Conservation (phyloP, 2,113 vertebrate species). For the Amblyornis subalaris region DNA sequence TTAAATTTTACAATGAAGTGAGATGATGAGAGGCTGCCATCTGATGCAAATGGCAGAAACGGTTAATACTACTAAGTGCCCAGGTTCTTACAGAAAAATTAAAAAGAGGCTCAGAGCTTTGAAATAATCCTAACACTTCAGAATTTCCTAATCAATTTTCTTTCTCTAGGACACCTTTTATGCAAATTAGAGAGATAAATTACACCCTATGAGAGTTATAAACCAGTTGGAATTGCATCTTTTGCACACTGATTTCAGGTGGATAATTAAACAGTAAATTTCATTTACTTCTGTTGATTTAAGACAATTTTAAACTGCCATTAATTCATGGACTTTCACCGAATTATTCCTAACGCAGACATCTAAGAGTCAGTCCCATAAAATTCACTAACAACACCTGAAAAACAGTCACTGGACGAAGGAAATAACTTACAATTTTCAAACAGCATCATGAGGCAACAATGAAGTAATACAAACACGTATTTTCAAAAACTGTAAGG, state of each 20-base stretch:
- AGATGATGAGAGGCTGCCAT: neutral
- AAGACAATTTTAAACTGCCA: neutral
- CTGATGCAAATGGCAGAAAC: neutral
- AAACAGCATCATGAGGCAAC: neutral
- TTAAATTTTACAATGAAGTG: neutral
- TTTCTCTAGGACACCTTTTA: neutral
- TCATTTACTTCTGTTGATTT: neutral
- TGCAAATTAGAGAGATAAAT: neutral
- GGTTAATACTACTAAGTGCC: neutral
- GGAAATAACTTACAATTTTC: neutral
- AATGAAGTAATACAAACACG: neutral
- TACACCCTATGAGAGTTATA: neutral
- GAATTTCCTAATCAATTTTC: neutral
- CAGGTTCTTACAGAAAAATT: neutral
- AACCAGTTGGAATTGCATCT: neutral
- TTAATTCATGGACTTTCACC: neutral
- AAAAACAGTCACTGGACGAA: neutral
- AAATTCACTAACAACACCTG: neutral
- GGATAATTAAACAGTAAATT: neutral
- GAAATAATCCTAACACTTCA: neutral
- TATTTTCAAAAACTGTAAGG: neutral
- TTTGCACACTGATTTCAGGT: neutral
- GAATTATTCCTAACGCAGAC: neutral
- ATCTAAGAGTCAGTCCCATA: neutral
- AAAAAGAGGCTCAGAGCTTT: neutral